phyloP scores from a whole-genome alignment of 1,140 invertebrate species.

The Meloidogyne hapla region DNA sequence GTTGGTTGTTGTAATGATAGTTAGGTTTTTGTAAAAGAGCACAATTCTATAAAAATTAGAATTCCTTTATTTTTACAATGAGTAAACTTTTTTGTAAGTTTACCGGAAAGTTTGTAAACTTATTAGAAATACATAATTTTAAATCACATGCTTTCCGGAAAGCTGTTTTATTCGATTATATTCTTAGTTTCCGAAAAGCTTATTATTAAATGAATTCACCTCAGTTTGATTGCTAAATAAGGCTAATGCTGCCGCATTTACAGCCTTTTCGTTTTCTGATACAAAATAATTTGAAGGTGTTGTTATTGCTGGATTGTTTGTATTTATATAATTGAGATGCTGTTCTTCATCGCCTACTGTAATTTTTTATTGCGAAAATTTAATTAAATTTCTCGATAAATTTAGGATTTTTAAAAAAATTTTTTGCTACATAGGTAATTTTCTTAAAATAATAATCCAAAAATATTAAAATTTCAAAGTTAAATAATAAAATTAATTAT shows the following conservation, averaged over 20 bases:
- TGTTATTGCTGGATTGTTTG: too few species aligned
- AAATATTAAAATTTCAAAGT: not conserved
- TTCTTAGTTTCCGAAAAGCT: too few species aligned
- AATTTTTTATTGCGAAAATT: not conserved
- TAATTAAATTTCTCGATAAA: not conserved
- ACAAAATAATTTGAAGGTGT: not conserved
- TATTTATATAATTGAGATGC: not conserved
- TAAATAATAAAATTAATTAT: slow-evolving; percentile 7
- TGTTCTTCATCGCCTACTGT: not conserved
- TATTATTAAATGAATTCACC: not conserved
- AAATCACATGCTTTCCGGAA: too few species aligned
- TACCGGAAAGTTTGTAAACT: too few species aligned
- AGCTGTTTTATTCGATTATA: too few species aligned
- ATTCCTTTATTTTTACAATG: too few species aligned
- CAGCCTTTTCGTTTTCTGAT: not conserved
- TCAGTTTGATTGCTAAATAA: not conserved
- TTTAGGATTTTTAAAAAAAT: too few species aligned
- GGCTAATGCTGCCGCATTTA: not conserved
- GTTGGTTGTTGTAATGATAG: not conserved
- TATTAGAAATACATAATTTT: too few species aligned
- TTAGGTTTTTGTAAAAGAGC: not conserved
- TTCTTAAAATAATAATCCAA: too few species aligned
- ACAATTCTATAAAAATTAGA: not conserved
- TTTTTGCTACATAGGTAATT: too few species aligned
- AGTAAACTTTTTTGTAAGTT: too few species aligned